Percentiles rank a stretch among this genome's conserved stretches.
Conservation (phyloP, 2,888 invertebrate species). For the Agriotes lineatus region DNA sequence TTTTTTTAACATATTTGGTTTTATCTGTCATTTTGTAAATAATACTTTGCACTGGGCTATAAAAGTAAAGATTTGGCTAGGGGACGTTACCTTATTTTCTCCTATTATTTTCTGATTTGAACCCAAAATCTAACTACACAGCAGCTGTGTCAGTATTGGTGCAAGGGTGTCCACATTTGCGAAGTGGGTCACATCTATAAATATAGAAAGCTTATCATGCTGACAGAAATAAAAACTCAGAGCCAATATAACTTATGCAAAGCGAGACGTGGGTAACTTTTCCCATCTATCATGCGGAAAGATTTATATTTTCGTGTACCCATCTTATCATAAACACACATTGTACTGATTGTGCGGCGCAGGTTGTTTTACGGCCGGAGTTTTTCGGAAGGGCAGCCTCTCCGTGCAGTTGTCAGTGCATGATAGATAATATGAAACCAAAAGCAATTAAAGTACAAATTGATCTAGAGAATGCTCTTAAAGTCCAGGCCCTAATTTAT, state of each 20-base stretch:
- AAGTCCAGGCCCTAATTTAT: constrained; percentile 35
- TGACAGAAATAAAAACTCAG: constrained; percentile 56
- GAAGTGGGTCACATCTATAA: constrained; percentile 49
- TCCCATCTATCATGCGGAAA: constrained; percentile 44
- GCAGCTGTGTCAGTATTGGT: too few species aligned
- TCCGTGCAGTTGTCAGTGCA: constrained; percentile 9
- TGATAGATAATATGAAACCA: constrained; percentile 14
- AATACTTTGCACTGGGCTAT: too few species aligned
- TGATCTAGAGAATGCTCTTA: constrained; percentile 32
- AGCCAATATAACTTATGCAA: constrained; percentile 50
- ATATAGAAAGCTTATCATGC: constrained; percentile 53
- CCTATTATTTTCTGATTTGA: too few species aligned
- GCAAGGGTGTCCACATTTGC: constrained; percentile 31
- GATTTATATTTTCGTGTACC: constrained; percentile 36
- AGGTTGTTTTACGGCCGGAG: neutral
- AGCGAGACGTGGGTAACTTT: constrained; percentile 43
- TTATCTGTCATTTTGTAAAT: too few species aligned
- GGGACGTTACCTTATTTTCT: too few species aligned
- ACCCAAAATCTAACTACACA: too few species aligned
- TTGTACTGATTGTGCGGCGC: constrained; percentile 16
- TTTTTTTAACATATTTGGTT: too few species aligned
- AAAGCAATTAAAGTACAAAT: constrained; percentile 33
- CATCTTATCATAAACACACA: constrained; percentile 34
- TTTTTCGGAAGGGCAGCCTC: neutral
- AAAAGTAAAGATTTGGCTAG: too few species aligned